A percentile compares a stretch with the other conserved stretches of the same genome.
Evolutionary conservation across 2,797 vertebrate species (phyloP).

Genomic region (Notolepis coatsorum): DNA sequence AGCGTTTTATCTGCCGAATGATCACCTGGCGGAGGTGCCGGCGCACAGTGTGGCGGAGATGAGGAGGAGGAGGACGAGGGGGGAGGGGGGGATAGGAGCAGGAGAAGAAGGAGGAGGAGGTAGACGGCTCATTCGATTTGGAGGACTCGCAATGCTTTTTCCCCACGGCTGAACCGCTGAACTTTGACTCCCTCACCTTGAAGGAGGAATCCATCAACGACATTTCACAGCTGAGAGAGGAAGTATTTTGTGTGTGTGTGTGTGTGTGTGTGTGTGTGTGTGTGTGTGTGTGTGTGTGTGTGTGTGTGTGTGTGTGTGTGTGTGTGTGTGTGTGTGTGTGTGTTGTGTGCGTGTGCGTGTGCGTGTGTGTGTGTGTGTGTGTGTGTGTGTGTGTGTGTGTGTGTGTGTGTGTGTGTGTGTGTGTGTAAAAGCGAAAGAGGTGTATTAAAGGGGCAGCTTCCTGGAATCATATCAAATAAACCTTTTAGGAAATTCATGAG

Average conservation of each 20-base stretch:
- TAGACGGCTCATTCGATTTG: constrained; percentile 32
- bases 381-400: neutral
- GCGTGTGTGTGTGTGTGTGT: neutral
- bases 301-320: neutral
- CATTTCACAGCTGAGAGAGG: constrained; percentile 5
- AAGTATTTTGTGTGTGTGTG: constrained; percentile 2
- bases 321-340: neutral
- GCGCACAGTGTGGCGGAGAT: constrained; percentile 34
- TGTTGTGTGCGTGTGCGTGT: neutral
- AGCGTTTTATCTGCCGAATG: constrained; percentile 68
- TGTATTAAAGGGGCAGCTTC: neutral
- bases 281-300: constrained; percentile 7
- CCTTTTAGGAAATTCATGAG: constrained; percentile 44
- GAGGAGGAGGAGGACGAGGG: constrained; percentile 11
- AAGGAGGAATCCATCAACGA: constrained; percentile 9
- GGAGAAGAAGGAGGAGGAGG: constrained; percentile 43
- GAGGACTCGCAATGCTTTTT: constrained; percentile 12
- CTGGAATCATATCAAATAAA: constrained; percentile 35
- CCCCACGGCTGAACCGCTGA: constrained; percentile 12
- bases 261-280: constrained; percentile 7
- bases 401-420: neutral
- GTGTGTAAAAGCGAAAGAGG: neutral
- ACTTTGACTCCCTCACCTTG: constrained; percentile 38
- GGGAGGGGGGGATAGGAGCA: constrained; percentile 16
- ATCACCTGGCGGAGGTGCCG: constrained; percentile 59